Evolutionary conservation across 1,140 invertebrate species (phyloP).

Genomic region (Belonocnema kinseyi): DNA sequence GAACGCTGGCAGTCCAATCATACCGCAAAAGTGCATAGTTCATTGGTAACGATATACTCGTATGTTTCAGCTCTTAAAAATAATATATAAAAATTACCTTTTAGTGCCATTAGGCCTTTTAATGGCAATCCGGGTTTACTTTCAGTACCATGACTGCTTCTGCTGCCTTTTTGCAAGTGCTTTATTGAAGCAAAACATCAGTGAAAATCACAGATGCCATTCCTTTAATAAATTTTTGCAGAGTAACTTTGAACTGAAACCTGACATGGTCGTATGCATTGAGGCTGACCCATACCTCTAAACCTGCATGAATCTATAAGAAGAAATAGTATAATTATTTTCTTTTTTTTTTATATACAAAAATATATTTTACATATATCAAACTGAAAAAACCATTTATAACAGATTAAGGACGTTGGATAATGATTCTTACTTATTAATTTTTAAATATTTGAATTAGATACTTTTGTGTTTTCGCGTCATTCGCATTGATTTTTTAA

Average conservation of each 20-base stretch:
- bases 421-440: no score
- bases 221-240: not conserved
- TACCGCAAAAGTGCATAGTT: no score
- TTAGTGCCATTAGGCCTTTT: conserved; percentile 44
- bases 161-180: not conserved
- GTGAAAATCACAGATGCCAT: not conserved
- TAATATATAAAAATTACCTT: conserved; percentile 20
- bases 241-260: not conserved
- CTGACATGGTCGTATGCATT: not conserved
- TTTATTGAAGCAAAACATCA: not conserved
- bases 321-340: not conserved
- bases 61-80: no score
- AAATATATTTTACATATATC: no score
- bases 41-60: no score
- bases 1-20: no score
- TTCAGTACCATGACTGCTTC: not conserved
- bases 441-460: no score
- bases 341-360: no score
- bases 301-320: not conserved
- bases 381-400: no score
- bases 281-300: not conserved
- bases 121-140: conserved; percentile 22
- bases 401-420: no score
- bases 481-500: no score
- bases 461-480: no score